Evolutionary conservation across 2,797 vertebrate genomes (phyloP).

Genomic region (Babyrousa celebensis): DNA sequence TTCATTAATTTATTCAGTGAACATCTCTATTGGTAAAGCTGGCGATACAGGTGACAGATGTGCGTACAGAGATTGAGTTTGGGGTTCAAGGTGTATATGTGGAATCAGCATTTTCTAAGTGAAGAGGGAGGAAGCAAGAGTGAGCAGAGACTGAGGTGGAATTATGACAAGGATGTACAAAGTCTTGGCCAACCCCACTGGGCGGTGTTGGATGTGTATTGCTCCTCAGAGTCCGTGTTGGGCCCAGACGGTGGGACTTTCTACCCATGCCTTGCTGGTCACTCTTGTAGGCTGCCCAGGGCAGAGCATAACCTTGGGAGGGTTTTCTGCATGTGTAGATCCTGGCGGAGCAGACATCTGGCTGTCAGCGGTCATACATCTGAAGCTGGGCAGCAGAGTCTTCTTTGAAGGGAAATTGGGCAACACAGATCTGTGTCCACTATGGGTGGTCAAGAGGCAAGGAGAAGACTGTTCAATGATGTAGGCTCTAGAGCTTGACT

Average conservation of each 20-base stretch:
- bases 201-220: fast-evolving
- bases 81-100: background rate
- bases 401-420: background rate
- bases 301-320: background rate
- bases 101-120: background rate
- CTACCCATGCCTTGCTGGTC: background rate
- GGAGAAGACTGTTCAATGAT: background rate
- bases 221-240: background rate
- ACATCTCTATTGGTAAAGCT: background rate
- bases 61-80: background rate
- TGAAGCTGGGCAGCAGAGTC: background rate
- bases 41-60: background rate
- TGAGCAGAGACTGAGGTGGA: too few relatives aligned
- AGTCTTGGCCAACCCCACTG: background rate
- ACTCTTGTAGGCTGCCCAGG: background rate
- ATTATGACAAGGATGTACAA: fast-evolving
- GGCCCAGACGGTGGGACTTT: fast-evolving
- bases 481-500: background rate
- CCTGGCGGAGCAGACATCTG: background rate
- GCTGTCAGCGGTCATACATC: background rate
- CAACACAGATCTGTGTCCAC: fast-evolving
- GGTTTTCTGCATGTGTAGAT: background rate
- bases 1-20: background rate
- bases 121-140: background rate
- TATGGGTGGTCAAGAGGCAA: background rate